Conservation (phyloP, 2,888 invertebrate species). For the Drosophila borealis region DNA sequence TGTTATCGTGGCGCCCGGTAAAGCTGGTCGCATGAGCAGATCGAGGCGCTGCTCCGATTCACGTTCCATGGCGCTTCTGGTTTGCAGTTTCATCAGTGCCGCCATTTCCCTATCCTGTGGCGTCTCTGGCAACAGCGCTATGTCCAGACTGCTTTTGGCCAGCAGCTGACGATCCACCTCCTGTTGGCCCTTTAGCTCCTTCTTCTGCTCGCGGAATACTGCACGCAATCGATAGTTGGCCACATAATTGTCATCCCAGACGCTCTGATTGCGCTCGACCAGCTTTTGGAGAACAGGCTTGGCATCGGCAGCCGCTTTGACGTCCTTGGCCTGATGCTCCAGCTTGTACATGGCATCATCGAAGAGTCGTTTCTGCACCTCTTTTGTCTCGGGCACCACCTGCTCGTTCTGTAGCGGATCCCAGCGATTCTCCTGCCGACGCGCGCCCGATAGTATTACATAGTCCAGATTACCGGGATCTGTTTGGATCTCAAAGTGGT, state of each 20-base stretch:
- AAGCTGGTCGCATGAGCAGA: conserved; percentile 86
- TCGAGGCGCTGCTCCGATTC: conserved; percentile 86
- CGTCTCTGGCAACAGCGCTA: conserved; percentile 91
- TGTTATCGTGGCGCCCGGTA: conserved; percentile 86
- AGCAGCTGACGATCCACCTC: conserved; percentile 90
- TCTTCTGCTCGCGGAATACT: conserved; percentile 91
- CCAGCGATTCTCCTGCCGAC: conserved; percentile 99
- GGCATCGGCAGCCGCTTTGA: conserved; percentile 88
- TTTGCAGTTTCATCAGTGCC: conserved; percentile 89
- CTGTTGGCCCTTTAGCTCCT: conserved; percentile 89
- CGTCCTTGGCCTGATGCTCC: conserved; percentile 95
- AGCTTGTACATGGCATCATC: conserved; percentile 99
- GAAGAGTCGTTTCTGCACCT: conserved; percentile 93
- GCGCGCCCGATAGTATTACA: conserved; percentile 96
- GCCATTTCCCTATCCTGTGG: conserved; percentile 93
- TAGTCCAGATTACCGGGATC: conserved; percentile 99
- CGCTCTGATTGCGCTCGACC: conserved; percentile 91
- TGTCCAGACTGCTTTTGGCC: conserved; percentile 91
- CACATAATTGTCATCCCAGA: conserved; percentile 96
- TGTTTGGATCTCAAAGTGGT: conserved; percentile 98
- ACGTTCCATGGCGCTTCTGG: conserved; percentile 88
- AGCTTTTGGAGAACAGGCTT: conserved; percentile 91
- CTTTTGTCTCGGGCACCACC: conserved; percentile 95
- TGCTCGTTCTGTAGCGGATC: conserved; percentile 98
- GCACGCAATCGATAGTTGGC: conserved; percentile 94